Base-by-base conservation (phyloP, 2,113 vertebrate species). In the Felis chaus region DNA sequence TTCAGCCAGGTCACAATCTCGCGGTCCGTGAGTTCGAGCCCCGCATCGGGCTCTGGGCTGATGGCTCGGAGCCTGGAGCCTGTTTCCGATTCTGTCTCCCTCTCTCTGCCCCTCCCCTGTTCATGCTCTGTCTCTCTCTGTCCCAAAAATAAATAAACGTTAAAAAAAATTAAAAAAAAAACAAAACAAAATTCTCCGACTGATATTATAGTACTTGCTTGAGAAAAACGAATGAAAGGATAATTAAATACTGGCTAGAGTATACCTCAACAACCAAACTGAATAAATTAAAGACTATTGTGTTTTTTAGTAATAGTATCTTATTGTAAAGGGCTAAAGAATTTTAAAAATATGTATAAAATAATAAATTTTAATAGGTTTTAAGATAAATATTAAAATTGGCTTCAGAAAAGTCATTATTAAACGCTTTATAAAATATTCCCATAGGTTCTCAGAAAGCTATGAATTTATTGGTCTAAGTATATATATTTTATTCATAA, bases 361-460 rank as follows among this genome's bases (percentile, higher is more conserved):
- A 45, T 55, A 95, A 92, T 39, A 88, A 21, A 96, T 68, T 88
- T 93, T 33, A 95, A 95, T 85, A 92, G 4, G 11, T 90, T 94
- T 96, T 82, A 50, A 96, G 68, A 88, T 71, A 74, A 92, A 73
- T 63, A 65, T 15, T 61, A 93, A 78, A 61, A 63, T 65, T 95
- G 48, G 23, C 79, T 95, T 94, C 53, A 96, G 76, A 48, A 82
- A 48, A 79, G 21, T 29, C 19, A 93, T 79, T 68, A 90, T 73
- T 83, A 94, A 83, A 71, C 71, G 71, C 33, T 82, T 92, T 65
- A 89, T 81, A 93, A 95, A 81, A 27, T 41, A 94, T 29, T n/a
- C 18, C 7, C 31, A 18, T 15, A n/a, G 50, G 25, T 65, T 85
- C 61, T 94, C 57, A 57, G 92, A 88, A 94, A 89, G 29, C 39